phyloP scores from a whole-genome alignment of 1,140 invertebrate genomes.

The Wasmannia auropunctata region DNA sequence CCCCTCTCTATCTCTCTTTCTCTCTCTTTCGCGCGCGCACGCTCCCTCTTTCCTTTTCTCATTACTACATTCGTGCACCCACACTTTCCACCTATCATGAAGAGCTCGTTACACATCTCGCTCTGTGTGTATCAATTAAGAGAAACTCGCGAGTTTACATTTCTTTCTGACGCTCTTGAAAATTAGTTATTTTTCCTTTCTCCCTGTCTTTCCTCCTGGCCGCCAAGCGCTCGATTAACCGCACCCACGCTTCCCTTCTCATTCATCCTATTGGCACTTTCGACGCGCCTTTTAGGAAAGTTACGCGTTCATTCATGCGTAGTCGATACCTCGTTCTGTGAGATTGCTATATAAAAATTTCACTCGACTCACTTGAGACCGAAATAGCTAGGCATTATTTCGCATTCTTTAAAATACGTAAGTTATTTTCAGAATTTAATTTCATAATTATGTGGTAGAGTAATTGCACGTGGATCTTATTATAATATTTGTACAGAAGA shows the following conservation, averaged over 20 bases:
- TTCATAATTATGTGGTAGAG: background rate
- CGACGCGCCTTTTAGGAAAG: conserved; percentile 37
- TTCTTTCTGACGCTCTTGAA: conserved; percentile 22
- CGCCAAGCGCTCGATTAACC: conserved; percentile 51
- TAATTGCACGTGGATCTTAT: background rate
- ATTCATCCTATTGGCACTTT: conserved; percentile 14
- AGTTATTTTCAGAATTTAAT: background rate
- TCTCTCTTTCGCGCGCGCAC: too few relatives aligned
- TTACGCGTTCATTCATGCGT: conserved; percentile 43
- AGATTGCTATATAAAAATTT: conserved; percentile 14
- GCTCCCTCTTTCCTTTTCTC: background rate
- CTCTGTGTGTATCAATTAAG: conserved; percentile 33
- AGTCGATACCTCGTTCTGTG: background rate
- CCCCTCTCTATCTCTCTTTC: background rate
- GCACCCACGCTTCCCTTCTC: conserved; percentile 60
- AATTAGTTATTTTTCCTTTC: conserved; percentile 42
- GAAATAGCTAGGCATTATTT: background rate
- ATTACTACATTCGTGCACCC: conserved; percentile 9
- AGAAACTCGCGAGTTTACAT: conserved; percentile 21
- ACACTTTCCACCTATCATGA: background rate
- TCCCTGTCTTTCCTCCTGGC: conserved; percentile 28
- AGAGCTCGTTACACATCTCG: conserved; percentile 28
- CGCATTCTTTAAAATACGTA: background rate
- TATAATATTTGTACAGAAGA: background rate
- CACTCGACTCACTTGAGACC: background rate